A percentile compares a stretch with the other conserved stretches of the same genome.
phyloP scores from a whole-genome alignment of 2,113 vertebrate species.

The Nibea coibor region DNA sequence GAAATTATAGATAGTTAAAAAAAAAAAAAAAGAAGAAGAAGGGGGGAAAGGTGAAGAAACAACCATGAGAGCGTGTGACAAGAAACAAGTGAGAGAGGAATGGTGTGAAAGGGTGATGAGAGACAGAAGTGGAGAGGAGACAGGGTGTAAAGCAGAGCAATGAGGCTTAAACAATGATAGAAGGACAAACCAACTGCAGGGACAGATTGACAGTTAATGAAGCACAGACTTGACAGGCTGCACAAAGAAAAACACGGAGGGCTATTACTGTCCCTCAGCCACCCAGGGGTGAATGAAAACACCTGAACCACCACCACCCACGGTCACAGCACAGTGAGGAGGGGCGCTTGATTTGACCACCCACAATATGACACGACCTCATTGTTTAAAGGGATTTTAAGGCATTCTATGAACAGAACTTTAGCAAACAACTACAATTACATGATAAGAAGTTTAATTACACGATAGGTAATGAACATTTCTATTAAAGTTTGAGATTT shows the following conservation, averaged over 20 bases:
- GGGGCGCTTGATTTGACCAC: not conserved
- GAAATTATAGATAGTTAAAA: constrained; percentile 3
- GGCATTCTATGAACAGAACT: no score
- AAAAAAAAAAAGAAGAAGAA: no score
- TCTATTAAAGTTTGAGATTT: not conserved
- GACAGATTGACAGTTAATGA: constrained; percentile 6
- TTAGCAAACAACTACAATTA: no score
- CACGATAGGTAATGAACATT: not conserved
- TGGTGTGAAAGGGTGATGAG: not conserved
- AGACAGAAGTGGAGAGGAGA: constrained; percentile 5
- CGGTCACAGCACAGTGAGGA: not conserved
- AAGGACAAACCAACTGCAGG: not conserved
- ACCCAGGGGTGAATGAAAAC: constrained; percentile 6
- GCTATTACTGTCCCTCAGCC: constrained; percentile 21
- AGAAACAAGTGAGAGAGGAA: not conserved
- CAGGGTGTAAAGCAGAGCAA: constrained; percentile 18
- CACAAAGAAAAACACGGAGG: constrained; percentile 11
- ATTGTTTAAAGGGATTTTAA: not conserved
- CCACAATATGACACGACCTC: not conserved
- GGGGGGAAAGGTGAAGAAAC: not conserved
- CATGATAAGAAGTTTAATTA: not conserved
- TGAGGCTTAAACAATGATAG: constrained; percentile 13
- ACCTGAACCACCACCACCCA: not conserved
- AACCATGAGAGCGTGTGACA: not conserved
- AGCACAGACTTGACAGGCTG: constrained; percentile 18